Base-by-base conservation (phyloP, 64 coral and sea anemone genomes). In the Stichodactyla mertensii region DNA sequence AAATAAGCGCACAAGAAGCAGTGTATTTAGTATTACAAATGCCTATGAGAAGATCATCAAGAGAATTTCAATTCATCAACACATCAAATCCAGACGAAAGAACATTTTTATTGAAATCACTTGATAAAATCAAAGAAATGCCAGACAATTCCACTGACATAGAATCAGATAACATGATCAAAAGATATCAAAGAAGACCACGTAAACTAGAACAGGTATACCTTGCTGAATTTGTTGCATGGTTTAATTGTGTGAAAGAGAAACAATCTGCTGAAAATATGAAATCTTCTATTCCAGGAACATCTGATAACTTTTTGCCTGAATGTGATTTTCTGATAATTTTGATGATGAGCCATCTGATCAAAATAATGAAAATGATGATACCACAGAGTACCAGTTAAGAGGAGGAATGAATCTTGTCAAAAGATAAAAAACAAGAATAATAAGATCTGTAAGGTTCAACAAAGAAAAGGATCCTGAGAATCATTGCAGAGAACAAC, bases 391-490 rank as follows among this genome's bases (percentile, higher is more conserved):
- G 60, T 62, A 79, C 36, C 36, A 45, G 36, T 45, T 45, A 2
- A 45, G 3, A 45, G 36, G 36, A 2, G 36, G 36, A 45, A 66
- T 89, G 19, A 89, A 82, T 23, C 77, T 89, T 57, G 59, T 64
- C 10, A 89, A 82, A 55, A 8, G 82, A 51, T 59, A 84, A 85
- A 88, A 67, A 14, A 28, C 89, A 59, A 94, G 87, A 81, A 94
- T 91, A 6, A 94, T 94, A 11, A 66, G 86, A 80, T 45, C 36
- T 45, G 36, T 45, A 2, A 45, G 36, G 36, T 45, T 45, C 3
- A 45, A 45, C 3, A 45, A 91, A 94, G 57, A 93, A 22, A 93
- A 91, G 52, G 89, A 95, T 85, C 89, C 86, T 57, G 93, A 95
- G 86, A 95, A 91, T 71, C 84, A 91, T 88, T 91, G n/a, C 18